Conservation (phyloP, 1,140 invertebrate species). For the Drosophila erecta region DNA sequence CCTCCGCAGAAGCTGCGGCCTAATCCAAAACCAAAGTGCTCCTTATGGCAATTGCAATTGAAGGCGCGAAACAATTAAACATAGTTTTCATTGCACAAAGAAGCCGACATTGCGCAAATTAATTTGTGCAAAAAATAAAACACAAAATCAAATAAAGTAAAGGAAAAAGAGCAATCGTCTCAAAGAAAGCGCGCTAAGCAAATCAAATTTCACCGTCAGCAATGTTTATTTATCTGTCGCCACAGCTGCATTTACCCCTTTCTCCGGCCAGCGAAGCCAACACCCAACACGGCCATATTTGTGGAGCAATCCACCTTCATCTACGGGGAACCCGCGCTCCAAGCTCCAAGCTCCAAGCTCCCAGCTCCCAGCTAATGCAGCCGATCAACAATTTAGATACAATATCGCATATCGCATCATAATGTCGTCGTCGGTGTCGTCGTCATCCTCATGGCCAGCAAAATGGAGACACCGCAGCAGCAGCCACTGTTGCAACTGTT, state of each 20-base stretch:
- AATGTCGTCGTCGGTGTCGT: slow-evolving; percentile 70
- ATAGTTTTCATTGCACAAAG: slow-evolving; percentile 84
- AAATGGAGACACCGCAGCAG: slow-evolving; percentile 39
- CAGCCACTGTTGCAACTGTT: slow-evolving; percentile 14
- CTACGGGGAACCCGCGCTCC: slow-evolving; percentile 3
- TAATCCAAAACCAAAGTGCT: slow-evolving; percentile 17
- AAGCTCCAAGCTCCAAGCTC: not conserved
- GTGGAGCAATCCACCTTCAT: slow-evolving; percentile 63
- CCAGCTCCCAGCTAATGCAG: slow-evolving; percentile 58
- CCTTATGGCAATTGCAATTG: slow-evolving; percentile 60
- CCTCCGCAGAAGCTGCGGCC: slow-evolving; percentile 7
- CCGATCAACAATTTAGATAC: slow-evolving; percentile 83
- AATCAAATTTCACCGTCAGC: slow-evolving; percentile 77
- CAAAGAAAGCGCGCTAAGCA: slow-evolving; percentile 80
- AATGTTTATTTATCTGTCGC: slow-evolving; percentile 70
- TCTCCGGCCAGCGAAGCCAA: slow-evolving; percentile 51
- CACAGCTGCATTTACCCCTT: slow-evolving; percentile 66
- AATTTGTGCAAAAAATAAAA: slow-evolving; percentile 56
- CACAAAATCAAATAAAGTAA: not conserved
- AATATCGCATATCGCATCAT: slow-evolving; percentile 83
- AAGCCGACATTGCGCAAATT: slow-evolving; percentile 77
- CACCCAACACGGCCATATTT: slow-evolving; percentile 75
- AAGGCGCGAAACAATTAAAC: slow-evolving; percentile 83
- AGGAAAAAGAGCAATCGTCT: slow-evolving; percentile 33
- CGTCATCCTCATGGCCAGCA: slow-evolving; percentile 32